phyloP scores from a whole-genome alignment of 2,113 vertebrate species.

The Gadus chalcogrammus region DNA sequence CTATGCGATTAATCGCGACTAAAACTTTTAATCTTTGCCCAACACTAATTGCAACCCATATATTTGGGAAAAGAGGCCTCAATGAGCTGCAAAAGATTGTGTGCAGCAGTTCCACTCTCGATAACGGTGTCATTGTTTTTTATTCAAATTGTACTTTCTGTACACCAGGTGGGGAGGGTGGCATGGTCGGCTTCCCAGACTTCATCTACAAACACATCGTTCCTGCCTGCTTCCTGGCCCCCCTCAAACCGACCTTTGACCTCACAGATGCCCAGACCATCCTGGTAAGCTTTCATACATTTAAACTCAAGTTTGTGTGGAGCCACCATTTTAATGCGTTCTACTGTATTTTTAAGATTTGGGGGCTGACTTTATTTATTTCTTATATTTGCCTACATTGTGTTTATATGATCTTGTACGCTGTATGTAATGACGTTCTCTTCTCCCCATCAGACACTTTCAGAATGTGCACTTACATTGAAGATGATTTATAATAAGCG shows the following conservation, averaged over 20 bases:
- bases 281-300: slow-evolving; percentile 74
- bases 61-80: too few species aligned
- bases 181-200: slow-evolving; percentile 92
- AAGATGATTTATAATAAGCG: slow-evolving; percentile 96
- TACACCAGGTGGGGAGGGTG: slow-evolving; percentile 88
- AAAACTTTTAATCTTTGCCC: too few species aligned
- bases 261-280: slow-evolving; percentile 95
- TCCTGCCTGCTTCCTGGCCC: slow-evolving; percentile 94
- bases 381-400: not conserved
- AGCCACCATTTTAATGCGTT: too few species aligned
- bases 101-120: too few species aligned
- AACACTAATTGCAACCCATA: too few species aligned
- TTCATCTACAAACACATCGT: slow-evolving; percentile 98
- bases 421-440: not conserved
- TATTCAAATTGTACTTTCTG: too few species aligned
- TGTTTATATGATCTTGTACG: slow-evolving; percentile 4
- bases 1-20: too few species aligned
- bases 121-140: too few species aligned
- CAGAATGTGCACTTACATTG: slow-evolving; percentile 90
- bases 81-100: too few species aligned
- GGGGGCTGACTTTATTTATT: too few species aligned
- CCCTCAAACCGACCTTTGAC: slow-evolving; percentile 94
- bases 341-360: not conserved
- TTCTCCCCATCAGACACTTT: slow-evolving; percentile 81
- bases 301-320: not conserved